Evolutionary conservation across 2,113 vertebrate species (phyloP), one percentile per base, ranked within the genome.

Genomic region (Aegypius monachus): DNA sequence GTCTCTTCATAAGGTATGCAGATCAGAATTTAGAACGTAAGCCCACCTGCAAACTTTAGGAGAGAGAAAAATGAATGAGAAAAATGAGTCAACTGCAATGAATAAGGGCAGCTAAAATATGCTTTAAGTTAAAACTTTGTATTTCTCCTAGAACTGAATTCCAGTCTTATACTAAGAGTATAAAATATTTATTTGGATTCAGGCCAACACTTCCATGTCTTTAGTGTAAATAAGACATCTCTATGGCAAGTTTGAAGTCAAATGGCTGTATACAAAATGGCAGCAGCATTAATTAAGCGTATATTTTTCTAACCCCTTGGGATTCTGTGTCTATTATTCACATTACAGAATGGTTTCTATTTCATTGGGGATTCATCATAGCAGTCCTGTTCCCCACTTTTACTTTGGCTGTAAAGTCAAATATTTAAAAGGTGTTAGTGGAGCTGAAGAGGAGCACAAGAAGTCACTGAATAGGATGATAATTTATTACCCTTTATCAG

Each of bases 221-320:
- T 97, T 67, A 66, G 81, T 53, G 73, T 90, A 94, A 97, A 86
- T 96, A 94, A 94, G 89, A 93, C 91, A 86, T 95, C 84, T 88
- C 79, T 78, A 13, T 84, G 50, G 89, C 53, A 94, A 92, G 67
- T 94, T 58, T 95, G 84, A 94, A 97, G 86, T 90, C 94, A 95
- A 96, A 96, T 78, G 84, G 27, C 86, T 96, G 81, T 91, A 70
- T 82, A 68, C 3, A 53, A 93, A 97, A 94, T 95, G 66, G 81
- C 73, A 96, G 79, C 34, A 93, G 75, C 61, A 55, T 90, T 96
- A 97, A 97, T 96, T 97, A 90, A 94, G 59, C 12, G 32, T 90
- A 75, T 95, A 92, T n/a, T 89, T 94, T 95, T 93, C 56, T 83
- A 95, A 87, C 19, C 50, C 61, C 45, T 87, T 32, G 25, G 71